phyloP scores from a whole-genome alignment of 2,888 invertebrate genomes.

The Troides helena region DNA sequence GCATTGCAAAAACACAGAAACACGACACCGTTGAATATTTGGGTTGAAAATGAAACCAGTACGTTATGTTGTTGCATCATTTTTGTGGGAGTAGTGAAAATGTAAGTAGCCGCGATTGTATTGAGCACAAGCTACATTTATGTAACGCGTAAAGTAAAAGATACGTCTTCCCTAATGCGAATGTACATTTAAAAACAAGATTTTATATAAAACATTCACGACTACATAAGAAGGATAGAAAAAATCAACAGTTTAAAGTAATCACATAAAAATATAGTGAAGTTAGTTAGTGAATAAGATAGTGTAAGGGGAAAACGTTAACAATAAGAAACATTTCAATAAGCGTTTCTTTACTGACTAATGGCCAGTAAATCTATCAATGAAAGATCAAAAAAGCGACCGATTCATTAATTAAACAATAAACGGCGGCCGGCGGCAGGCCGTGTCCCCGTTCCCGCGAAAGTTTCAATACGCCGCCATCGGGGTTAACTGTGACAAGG shows the following conservation, averaged over 20 bases:
- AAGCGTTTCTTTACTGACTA: background rate
- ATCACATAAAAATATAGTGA: no score
- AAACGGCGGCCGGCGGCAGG: constrained; percentile 47
- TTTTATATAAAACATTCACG: background rate
- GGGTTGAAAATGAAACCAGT: constrained; percentile 21
- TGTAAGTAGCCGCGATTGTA: constrained; percentile 3
- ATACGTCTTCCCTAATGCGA: background rate
- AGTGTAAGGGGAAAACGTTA: background rate
- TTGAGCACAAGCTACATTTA: background rate
- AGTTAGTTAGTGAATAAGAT: background rate
- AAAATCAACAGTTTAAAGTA: background rate
- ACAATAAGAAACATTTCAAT: constrained; percentile 19
- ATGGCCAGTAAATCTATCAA: constrained; percentile 20
- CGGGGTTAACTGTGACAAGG: constrained; percentile 74
- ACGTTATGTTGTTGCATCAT: constrained; percentile 4
- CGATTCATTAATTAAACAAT: constrained; percentile 61
- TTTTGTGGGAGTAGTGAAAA: constrained; percentile 6
- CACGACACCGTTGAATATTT: constrained; percentile 10
- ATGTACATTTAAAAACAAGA: background rate
- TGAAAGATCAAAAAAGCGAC: constrained; percentile 36
- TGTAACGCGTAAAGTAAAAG: background rate
- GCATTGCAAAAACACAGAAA: constrained; percentile 18
- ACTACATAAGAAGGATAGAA: background rate
- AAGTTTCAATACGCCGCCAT: constrained; percentile 63
- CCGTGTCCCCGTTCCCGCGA: constrained; percentile 64